phyloP scores from a whole-genome alignment of 2,797 vertebrate genomes.

The Pampus argenteus region DNA sequence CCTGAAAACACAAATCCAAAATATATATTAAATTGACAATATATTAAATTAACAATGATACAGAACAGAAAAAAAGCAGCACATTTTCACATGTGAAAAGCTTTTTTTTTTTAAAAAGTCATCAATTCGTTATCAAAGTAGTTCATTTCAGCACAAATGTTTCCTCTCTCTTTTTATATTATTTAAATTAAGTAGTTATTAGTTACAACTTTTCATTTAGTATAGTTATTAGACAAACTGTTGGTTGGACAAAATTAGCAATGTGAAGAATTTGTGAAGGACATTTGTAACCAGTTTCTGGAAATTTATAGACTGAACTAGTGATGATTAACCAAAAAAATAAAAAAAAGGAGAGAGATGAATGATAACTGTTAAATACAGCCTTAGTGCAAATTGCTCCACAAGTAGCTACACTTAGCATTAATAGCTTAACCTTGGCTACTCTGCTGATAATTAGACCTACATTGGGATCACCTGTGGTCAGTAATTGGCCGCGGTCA shows the following conservation, averaged over 20 bases:
- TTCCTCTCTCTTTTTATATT: too few relatives aligned
- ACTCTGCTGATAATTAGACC: constrained; percentile 21
- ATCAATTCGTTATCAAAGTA: too few relatives aligned
- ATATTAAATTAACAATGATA: too few relatives aligned
- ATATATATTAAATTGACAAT: too few relatives aligned
- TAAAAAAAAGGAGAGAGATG: too few relatives aligned
- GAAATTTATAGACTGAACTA: not conserved
- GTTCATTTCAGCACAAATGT: too few relatives aligned
- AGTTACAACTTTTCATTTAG: not conserved
- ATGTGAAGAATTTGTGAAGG: too few relatives aligned
- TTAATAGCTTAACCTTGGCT: not conserved
- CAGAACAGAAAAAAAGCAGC: too few relatives aligned
- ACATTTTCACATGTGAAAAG: too few relatives aligned
- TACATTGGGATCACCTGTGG: constrained; percentile 41
- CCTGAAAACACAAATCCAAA: not conserved
- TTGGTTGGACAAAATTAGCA: too few relatives aligned
- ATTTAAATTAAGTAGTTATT: not conserved
- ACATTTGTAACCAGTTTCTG: not conserved
- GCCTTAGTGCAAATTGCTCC: not conserved
- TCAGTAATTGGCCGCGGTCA: constrained; percentile 16
- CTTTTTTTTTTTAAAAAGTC: too few relatives aligned
- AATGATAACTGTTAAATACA: not conserved
- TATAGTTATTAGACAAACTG: not conserved
- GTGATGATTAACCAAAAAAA: not conserved
- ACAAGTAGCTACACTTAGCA: not conserved